Conservation (phyloP, 2,113 vertebrate species). For the Numida meleagris region DNA sequence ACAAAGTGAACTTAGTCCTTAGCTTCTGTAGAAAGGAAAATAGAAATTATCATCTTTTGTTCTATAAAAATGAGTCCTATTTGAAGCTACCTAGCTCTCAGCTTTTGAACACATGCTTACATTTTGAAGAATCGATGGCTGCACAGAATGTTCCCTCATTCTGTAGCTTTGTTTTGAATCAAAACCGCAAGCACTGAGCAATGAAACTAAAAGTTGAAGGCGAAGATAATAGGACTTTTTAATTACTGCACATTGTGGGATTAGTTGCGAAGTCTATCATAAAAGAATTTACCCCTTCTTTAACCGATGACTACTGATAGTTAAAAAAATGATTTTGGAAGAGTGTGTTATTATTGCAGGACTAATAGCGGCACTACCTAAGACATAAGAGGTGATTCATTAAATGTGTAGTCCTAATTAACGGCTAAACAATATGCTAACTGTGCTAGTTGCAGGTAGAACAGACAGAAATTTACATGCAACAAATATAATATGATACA, state of each 20-base stretch:
- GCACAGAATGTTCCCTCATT: background rate
- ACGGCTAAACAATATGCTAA: too few species aligned
- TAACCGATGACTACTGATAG: background rate
- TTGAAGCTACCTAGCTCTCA: background rate
- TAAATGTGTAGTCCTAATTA: background rate
- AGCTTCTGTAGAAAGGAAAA: background rate
- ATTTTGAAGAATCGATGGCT: background rate
- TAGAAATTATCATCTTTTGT: background rate
- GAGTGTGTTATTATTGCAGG: background rate
- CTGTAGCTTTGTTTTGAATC: background rate
- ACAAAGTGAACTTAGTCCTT: background rate
- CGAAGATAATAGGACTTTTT: background rate
- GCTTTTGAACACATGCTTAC: background rate
- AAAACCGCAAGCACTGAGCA: background rate
- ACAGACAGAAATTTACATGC: background rate
- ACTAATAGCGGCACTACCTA: background rate
- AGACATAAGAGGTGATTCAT: background rate
- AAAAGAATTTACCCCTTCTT: background rate
- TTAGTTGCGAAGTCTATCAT: background rate
- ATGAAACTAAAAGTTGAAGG: background rate
- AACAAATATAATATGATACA: background rate
- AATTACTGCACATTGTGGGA: background rate
- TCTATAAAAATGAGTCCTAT: background rate
- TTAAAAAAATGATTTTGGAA: background rate
- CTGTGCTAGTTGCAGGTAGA: too few species aligned